phyloP scores from a whole-genome alignment of 2,797 vertebrate genomes.

The Mionectes olivaceus region DNA sequence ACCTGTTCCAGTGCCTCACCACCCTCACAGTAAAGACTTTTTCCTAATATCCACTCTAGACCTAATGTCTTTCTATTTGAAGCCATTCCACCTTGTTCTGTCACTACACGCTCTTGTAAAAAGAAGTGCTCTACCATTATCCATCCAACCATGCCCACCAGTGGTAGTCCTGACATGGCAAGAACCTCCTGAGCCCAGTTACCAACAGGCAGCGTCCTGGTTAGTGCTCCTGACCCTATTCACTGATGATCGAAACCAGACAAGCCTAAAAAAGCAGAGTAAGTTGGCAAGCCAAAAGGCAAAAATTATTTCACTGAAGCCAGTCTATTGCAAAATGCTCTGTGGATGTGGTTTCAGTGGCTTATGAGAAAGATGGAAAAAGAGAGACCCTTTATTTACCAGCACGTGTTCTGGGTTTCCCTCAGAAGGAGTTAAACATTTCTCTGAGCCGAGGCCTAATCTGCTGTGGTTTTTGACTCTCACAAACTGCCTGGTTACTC shows the following conservation, averaged over 20 bases:
- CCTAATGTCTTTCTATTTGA: background rate
- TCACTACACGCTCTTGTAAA: background rate
- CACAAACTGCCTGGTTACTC: background rate
- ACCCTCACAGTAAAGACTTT: background rate
- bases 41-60: background rate
- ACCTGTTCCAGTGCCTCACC: fast-evolving
- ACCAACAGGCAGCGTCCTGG: background rate
- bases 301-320: background rate
- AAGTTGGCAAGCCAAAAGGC: background rate
- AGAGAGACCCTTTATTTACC: background rate
- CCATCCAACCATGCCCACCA: background rate
- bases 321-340: background rate
- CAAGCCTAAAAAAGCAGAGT: background rate
- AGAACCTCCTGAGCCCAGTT: background rate
- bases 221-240: background rate
- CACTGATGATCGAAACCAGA: background rate
- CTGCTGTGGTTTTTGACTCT: background rate
- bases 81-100: background rate
- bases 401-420: background rate
- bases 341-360: background rate
- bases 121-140: background rate
- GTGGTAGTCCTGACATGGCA: background rate
- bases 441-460: background rate
- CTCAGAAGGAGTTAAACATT: background rate
- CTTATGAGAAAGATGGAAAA: background rate